Conservation (phyloP, 2,888 invertebrate genomes). For the Patella depressa region DNA sequence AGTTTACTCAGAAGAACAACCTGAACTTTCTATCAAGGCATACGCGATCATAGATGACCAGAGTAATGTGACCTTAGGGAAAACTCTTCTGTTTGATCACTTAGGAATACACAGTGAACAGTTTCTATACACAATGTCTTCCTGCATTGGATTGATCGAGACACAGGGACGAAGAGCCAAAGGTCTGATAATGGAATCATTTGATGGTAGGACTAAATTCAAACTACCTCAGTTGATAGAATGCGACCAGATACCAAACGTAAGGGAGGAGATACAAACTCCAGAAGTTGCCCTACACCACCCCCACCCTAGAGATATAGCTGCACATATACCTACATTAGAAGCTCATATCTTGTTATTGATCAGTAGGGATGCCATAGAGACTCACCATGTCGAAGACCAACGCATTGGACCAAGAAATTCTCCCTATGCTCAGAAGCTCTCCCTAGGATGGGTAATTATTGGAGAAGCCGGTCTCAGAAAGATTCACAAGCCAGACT, state of each 20-base stretch:
- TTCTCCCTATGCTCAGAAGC: conserved; percentile 28
- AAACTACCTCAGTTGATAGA: conserved; percentile 35
- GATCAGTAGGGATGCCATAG: conserved; percentile 28
- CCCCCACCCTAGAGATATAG: conserved; percentile 21
- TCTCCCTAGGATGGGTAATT: conserved; percentile 28
- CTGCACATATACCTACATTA: conserved; percentile 18
- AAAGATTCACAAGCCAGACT: conserved; percentile 22
- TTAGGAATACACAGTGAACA: conserved; percentile 17
- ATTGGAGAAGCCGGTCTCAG: conserved; percentile 27
- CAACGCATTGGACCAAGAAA: conserved; percentile 22
- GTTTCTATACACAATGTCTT: conserved; percentile 25
- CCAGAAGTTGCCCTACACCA: conserved; percentile 24
- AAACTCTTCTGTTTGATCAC: conserved; percentile 27
- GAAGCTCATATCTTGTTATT: conserved; percentile 24
- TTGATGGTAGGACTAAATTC: conserved; percentile 25
- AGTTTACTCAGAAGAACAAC: conserved; percentile 20
- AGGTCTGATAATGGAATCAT: conserved; percentile 24
- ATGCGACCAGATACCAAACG: conserved; percentile 35
- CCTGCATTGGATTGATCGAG: conserved; percentile 27
- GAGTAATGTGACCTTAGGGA: conserved; percentile 29
- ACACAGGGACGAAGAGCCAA: conserved; percentile 21
- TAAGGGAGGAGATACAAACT: conserved; percentile 36
- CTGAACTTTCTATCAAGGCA: conserved; percentile 12
- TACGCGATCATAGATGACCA: conserved; percentile 35
- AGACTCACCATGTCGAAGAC: conserved; percentile 30